These are phyloP conservation scores for Pachyrhynchus sulphureomaculatus DNA, from an alignment of 1,140 invertebrate species.

Conservation along the genomic window DNA sequence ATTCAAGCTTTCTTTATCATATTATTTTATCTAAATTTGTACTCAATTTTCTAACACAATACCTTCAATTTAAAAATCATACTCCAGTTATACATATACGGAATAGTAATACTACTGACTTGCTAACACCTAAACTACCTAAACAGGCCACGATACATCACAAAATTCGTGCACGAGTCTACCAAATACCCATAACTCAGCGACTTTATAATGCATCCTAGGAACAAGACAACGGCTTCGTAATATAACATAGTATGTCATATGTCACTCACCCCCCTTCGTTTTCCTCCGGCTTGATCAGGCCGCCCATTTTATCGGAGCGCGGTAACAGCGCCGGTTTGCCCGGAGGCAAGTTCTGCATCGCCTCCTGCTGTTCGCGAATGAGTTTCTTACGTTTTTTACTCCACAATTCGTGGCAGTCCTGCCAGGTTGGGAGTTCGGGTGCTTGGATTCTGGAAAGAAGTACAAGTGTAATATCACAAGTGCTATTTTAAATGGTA, in stretches of 20 bases:
- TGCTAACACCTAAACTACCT: too few relatives aligned
- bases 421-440: slow-evolving; percentile 91
- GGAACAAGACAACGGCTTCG: slow-evolving; percentile 13
- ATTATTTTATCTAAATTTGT: too few relatives aligned
- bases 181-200: neutral
- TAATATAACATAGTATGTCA: neutral
- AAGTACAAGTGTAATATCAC: neutral
- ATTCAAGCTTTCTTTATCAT: too few relatives aligned
- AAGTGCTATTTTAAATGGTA: neutral
- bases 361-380: slow-evolving; percentile 72
- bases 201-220: slow-evolving; percentile 8
- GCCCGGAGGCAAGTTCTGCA: slow-evolving; percentile 51
- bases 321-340: slow-evolving; percentile 45
- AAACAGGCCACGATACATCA: neutral
- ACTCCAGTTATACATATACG: too few relatives aligned
- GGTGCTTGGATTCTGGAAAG: slow-evolving; percentile 74
- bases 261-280: slow-evolving; percentile 58
- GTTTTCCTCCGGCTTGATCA: slow-evolving; percentile 58
- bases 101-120: too few relatives aligned
- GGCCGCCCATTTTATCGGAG: slow-evolving; percentile 47
- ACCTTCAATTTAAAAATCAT: too few relatives aligned
- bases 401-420: slow-evolving; percentile 99
- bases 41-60: too few relatives aligned
- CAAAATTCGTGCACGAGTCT: slow-evolving; percentile 7
- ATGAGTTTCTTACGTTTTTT: slow-evolving; percentile 85